Evolutionary conservation across 2,888 invertebrate species (phyloP), one percentile per base, ranked within the genome.

Genomic region (Catocala sponsa): DNA sequence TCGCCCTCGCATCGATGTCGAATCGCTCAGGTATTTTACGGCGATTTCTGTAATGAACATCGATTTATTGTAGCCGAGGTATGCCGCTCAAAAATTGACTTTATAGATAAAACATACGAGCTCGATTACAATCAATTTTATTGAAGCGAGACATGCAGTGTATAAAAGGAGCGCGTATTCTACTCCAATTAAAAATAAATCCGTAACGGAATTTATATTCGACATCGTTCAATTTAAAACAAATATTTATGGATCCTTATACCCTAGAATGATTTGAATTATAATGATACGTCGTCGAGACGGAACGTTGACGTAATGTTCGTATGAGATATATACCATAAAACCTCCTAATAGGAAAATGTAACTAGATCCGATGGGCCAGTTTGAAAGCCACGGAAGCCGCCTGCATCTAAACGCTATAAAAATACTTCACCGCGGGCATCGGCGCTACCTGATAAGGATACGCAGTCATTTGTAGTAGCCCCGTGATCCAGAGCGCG

Each of bases 1-100:
- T 48, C 43, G 66, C 79, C 73, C 80, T 80, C 81, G 74, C 85
- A 74, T 84, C 86, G 83, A 89, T 83, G 85, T 89, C 86, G 87
- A 89, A 89, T 89, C 88, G 88, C 87, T 88, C 86, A 84, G 87
- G 86, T 85, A 91, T 91, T 92, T 91, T 91, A 92, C 89, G 88
- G 91, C 88, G 90, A 93, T 94, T 92, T 91, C 87, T 87, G 84
- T 92, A 91, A 93, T 91, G 91, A 91, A 91, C 87, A 75, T 87
- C 90, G 88, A 93, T 92, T 92, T 92, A 92, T 91, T 89, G 88
- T 82, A 80, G 78, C 85, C 80, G 80, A 77, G 86, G 87, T 83
- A 89, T 89, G 89, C 87, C 77, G 87, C 80, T 84, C 85, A 85
- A 89, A 88, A 86, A 86, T 83, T 85, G 79, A 86, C 82, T 86